Conservation (phyloP, 2,888 invertebrate genomes). For the Chrysotoxum bicinctum region DNA sequence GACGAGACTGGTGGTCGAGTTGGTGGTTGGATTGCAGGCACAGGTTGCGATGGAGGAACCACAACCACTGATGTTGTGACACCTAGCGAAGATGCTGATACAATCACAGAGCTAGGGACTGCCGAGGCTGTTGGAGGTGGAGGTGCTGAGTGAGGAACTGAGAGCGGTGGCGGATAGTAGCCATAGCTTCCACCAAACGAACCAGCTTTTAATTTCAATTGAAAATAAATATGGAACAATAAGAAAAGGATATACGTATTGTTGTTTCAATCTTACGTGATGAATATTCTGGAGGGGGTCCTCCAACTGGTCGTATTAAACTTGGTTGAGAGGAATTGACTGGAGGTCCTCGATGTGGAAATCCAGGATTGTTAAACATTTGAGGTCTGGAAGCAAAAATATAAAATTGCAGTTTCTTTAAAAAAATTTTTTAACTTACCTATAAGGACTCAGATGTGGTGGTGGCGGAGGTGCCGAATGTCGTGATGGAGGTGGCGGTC, state of each 20-base stretch:
- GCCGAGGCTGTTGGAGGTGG: constrained; percentile 75
- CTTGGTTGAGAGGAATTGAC: constrained; percentile 74
- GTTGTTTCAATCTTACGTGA: constrained; percentile 76
- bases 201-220: constrained; percentile 50
- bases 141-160: constrained; percentile 75
- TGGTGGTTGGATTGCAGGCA: constrained; percentile 70
- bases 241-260: not conserved
- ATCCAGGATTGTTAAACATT: constrained; percentile 80
- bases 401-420: not conserved
- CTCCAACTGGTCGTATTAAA: constrained; percentile 75
- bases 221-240: not conserved
- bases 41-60: constrained; percentile 19
- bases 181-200: constrained; percentile 75
- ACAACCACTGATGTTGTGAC: constrained; percentile 65
- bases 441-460: constrained; percentile 79
- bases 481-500: constrained; percentile 77
- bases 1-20: constrained; percentile 74
- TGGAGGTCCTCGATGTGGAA: constrained; percentile 76
- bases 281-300: constrained; percentile 75
- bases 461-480: constrained; percentile 75
- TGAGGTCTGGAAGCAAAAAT: constrained; percentile 75
- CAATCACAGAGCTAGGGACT: constrained; percentile 74
- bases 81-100: constrained; percentile 74
- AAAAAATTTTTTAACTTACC: constrained; percentile 73
- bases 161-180: constrained; percentile 79